phyloP scores from a whole-genome alignment of 2,888 invertebrate species.

The Drosophila kuntzei region DNA sequence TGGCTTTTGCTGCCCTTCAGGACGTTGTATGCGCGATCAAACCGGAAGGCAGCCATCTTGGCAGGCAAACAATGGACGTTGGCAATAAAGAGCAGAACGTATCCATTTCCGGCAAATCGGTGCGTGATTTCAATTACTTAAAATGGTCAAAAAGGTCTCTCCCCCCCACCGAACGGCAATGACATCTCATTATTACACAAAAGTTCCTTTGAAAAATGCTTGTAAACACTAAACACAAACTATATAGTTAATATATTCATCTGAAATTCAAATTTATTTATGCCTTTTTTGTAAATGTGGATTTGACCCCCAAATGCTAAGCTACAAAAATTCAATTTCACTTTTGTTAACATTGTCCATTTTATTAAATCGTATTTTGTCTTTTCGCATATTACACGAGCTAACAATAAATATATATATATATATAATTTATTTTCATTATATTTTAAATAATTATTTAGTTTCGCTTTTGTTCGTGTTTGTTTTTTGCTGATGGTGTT shows the following conservation, averaged over 20 bases:
- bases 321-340: not conserved
- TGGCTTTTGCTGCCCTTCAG: conserved; percentile 51
- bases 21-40: conserved; percentile 30
- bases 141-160: not conserved
- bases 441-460: conserved; percentile 41
- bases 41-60: conserved; percentile 8
- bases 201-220: conserved; percentile 4
- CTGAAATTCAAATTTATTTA: not conserved
- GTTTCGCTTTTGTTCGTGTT: conserved; percentile 34
- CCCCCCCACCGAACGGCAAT: conserved; percentile 11
- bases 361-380: conserved; percentile 68
- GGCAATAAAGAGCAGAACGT: conserved; percentile 38
- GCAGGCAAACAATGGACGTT: conserved; percentile 33
- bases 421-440: conserved; percentile 44
- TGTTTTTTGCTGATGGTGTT: conserved; percentile 44
- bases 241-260: not conserved
- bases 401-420: conserved; percentile 74
- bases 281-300: no score
- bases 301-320: no score
- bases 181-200: not conserved
- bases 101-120: conserved; percentile 40
- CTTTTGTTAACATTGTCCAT: conserved; percentile 61
- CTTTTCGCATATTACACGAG: conserved; percentile 68
- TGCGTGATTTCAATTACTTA: conserved; percentile 34
- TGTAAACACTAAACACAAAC: not conserved